phyloP scores from a whole-genome alignment of 2,797 vertebrate genomes.

The Cryptoprocta ferox region DNA sequence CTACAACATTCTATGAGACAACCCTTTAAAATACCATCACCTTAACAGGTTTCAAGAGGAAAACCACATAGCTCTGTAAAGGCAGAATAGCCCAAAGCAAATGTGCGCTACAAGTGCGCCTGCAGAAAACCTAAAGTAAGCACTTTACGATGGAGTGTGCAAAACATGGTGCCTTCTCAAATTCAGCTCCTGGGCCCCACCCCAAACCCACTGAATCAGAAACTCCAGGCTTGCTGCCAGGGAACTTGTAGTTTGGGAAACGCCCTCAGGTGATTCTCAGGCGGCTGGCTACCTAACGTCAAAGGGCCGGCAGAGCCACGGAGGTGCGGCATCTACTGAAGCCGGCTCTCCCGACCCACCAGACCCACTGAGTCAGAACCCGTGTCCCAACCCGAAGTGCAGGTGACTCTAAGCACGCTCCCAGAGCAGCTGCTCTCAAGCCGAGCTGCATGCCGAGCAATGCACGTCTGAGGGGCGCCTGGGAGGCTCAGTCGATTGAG shows the following conservation, averaged over 20 bases:
- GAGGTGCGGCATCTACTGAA: not conserved
- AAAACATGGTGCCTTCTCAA: not conserved
- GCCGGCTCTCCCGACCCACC: not conserved
- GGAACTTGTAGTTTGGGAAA: not conserved
- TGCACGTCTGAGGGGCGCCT: not conserved
- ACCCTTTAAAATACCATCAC: not conserved
- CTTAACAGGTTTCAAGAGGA: not conserved
- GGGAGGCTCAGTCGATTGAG: too few relatives aligned
- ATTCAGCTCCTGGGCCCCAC: not conserved
- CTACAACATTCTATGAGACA: conserved; percentile 4
- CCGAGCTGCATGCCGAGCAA: not conserved
- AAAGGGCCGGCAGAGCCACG: not conserved
- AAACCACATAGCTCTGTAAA: not conserved
- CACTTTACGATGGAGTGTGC: not conserved
- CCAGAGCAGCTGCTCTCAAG: not conserved
- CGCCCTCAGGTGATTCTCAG: conserved; percentile 7
- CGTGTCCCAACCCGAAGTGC: not conserved
- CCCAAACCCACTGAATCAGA: conserved; percentile 57
- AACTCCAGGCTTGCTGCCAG: conserved; percentile 22
- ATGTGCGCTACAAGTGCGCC: not conserved
- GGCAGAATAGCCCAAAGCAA: not conserved
- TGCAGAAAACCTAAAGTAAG: not conserved
- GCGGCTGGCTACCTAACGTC: not conserved
- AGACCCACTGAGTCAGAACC: not conserved
- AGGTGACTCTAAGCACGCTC: not conserved